phyloP scores from a whole-genome alignment of 2,888 invertebrate species.

The Spodoptera littoralis region DNA sequence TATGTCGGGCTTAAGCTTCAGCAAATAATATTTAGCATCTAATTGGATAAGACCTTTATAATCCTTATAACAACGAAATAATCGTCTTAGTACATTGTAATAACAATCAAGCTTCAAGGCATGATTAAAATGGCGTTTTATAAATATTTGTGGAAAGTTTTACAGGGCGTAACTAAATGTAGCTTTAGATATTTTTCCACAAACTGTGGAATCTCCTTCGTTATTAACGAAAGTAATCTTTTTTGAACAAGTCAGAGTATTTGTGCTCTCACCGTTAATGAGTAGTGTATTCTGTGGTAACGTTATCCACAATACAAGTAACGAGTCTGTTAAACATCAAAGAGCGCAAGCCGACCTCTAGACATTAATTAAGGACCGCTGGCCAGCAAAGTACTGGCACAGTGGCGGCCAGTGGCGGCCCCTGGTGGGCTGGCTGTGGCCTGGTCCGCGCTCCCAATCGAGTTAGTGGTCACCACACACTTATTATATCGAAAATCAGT shows the following conservation, averaged over 20 bases:
- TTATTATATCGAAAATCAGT: slow-evolving; percentile 49
- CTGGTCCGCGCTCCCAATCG: slow-evolving; percentile 12
- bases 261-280: slow-evolving; percentile 13
- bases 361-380: slow-evolving; percentile 51
- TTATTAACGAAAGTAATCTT: not conserved
- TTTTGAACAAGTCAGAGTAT: not conserved
- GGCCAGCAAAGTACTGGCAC: not conserved
- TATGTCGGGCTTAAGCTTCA: slow-evolving; percentile 19
- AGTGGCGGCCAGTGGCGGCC: not conserved
- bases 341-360: slow-evolving; percentile 54
- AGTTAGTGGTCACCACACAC: slow-evolving; percentile 41
- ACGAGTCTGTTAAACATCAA: slow-evolving; percentile 52
- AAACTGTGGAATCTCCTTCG: not conserved
- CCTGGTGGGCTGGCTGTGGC: slow-evolving; percentile 13
- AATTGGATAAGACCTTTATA: slow-evolving; percentile 38
- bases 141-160: no score
- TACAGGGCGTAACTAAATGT: no score
- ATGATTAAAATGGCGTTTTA: slow-evolving; percentile 8
- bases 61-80: slow-evolving; percentile 22
- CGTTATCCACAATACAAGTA: slow-evolving; percentile 46
- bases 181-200: no score
- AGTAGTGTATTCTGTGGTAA: slow-evolving; percentile 22
- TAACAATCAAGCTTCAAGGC: slow-evolving; percentile 16
- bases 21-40: slow-evolving; percentile 22
- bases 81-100: slow-evolving; percentile 31